Evolutionary conservation across 2,888 invertebrate species (phyloP), one percentile per base, ranked within the genome.

Genomic region (Trilocha varians): DNA sequence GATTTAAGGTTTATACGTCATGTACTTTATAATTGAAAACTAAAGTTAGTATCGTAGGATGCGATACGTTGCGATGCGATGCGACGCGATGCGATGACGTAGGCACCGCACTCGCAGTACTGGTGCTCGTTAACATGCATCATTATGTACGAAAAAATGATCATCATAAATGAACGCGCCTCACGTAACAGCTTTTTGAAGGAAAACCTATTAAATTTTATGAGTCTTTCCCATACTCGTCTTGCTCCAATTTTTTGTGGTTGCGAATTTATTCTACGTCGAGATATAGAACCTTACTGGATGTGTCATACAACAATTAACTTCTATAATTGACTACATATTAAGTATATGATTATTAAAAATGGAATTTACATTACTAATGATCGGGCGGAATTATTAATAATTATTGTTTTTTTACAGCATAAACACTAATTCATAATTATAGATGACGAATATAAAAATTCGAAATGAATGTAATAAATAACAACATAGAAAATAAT

Each of bases 161-260:
- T 67, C 68, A 49, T 54, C 65, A 65, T 53, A 71, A 79, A 71
- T 56, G 69, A 59, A 82, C 56, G 57, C 80, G 46, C 33, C 62
- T 67, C 80, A 82, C 79, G 80, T 79, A 75, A 71, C 70, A 68
- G 55, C 65, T 78, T 80, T 78, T 79, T 78, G 76, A 66, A 72
- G 80, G 78, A 79, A 83, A 82, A 68, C 78, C 75, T 82, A 83
- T 83, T 79, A 82, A 84, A 78, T 83, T 84, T 84, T 82, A 83
- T 74, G 82, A 66, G 64, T 69, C 76, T 80, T 82, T 78, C 79
- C 82, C 83, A 80, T 82, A 80, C 78, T 62, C 63, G 79, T 64
- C 61, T 62, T 83, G 83, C 82, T 83, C 84, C 80, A 84, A 78
- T 83, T 84, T 83, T 78, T 82, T 82, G 70, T 65, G 65, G 62